Evolutionary conservation across 2,888 invertebrate species (phyloP), one percentile per base, ranked within the genome.

Genomic region (Tiliacea citrago): DNA sequence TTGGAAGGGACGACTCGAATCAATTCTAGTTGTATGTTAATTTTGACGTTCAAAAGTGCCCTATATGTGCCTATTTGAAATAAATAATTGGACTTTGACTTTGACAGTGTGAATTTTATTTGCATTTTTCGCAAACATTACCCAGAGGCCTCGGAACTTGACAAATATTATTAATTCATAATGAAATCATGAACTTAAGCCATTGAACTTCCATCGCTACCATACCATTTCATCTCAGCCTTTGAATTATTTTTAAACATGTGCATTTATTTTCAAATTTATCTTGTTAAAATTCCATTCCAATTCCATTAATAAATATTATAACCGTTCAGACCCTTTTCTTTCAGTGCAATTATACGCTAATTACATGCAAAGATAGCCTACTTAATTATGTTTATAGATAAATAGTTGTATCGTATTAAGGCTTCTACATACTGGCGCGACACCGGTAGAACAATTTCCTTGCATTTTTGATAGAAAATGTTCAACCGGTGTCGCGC

Each of bases 111-210:
- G 0, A 10, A 10, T 39, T 21, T 16, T 39, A 24, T 72, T 72
- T 71, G 0, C 5, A n/a, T 47, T 24, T 72, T 57, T 55, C 1
- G 21, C 39, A 71, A 71, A 71, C 24, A 71, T 16, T 21, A 69
- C n/a, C 45, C 55, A 57, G n/a, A 47, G 57, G 55, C 47, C 55
- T 24, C 18, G 1, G 9, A 16, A 71, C 55, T 16, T 47, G 71
- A 71, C 16, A 10, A 47, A 7, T 16, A 47, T 47, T 35, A 13
- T 35, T 68, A 55, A 70, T 49, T 6, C 24, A 13, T 53, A 12
- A 45, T 53, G 29, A 51, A 5, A 29, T 42, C 5, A 42, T 42
- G 9, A 65, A 69, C 18, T 13, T 61, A 21, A 12, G 9, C 1
- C 65, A 18, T 18, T 51, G 8, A 51, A 24, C 29, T 29, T 45